Evolutionary conservation across 2,113 vertebrate species (phyloP), one percentile per base, ranked within the genome.

Genomic region (Microtus pennsylvanicus): DNA sequence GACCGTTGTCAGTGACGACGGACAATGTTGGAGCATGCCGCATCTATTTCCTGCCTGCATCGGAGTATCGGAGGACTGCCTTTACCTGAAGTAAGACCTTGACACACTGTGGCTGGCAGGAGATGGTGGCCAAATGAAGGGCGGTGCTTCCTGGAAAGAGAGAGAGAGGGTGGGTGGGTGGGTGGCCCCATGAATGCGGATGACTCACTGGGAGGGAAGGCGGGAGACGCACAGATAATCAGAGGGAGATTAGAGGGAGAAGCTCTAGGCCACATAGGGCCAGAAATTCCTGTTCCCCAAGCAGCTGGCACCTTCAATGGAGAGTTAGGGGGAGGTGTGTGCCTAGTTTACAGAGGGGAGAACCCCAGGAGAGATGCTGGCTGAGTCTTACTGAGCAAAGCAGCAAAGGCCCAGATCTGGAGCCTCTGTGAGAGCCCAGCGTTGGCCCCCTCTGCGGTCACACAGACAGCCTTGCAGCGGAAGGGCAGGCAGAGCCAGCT

Each of bases 101-200:
- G 69, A 99, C 98, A 0, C 98, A 98, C 82, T 99, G 98, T 9
- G 99, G 99, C 90, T 99, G 99, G 95, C 98, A 99, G 88, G 98
- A 97, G 76, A 98, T 99, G 96, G 98, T 98, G 80, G 99, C 98
- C 95, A 98, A 75, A 42, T 99, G 99, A 88, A 99, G 90, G 7
- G 99, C 98, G 0, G 98, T 99, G 94, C 98, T 99, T 82, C 99
- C 98, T 99, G 96, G 45, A 87, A 72, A 93, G 81, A 96, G 72
- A 95, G 61, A 7, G 45, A 93, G 55, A 7, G 19, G 0, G 50
- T 52, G 0, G 72, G 52, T 45, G 90, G 75, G 63, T 55, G 74
- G 87, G 90, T 87, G 76, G 94, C 94, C 91, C 88, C 63, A 14
- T 22, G 50, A 70, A 61, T 61, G 47, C 33, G 3, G 24, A 19